Evolutionary conservation across 2,113 vertebrate genomes (phyloP), one percentile per base, ranked within the genome.

Genomic region (Origma solitaria): DNA sequence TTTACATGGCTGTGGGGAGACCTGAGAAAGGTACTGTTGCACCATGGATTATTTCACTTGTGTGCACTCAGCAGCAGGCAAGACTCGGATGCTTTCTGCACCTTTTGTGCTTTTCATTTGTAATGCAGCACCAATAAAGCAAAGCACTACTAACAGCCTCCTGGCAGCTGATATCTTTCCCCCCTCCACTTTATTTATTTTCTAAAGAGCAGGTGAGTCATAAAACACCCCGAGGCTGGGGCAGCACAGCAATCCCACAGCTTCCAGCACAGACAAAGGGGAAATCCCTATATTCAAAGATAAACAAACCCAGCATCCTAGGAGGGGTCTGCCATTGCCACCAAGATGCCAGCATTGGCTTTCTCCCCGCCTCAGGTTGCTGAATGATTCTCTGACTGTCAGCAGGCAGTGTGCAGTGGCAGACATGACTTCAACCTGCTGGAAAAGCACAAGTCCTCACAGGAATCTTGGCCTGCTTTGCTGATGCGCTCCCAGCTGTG

Each of bases 71-170:
- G 66, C 37, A 38, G 85, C 19, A 84, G 83, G 84, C 82, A 92
- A 85, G 91, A 81, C 37, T 88, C 86, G 62, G 79, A 47, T 6
- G 12, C 50, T 93, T 96, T 94, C 85, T 94, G 88, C 78, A 86
- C 82, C 80, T 91, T 89, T 95, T 90, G 61, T 78, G 72, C 62
- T 95, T 95, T 90, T 68, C 69, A 71, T 94, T 90, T 76, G 45
- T 84, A 89, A 92, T 71, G 60, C 82, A 65, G 53, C 80, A 90
- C 71, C 84, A 95, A 82, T 96, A 96, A 92, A 97, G 66, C 70
- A 95, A 89, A 96, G 86, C 40, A 77, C 37, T 64, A 69, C 49
- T 47, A 94, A 88, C 49, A 76, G 31, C 19, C 24, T 87, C 37
- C 31, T 82, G 82, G 61, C 44, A 81, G 35, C 49, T 73, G 28